These are phyloP conservation scores for Cacatua alba DNA, from an alignment of 2,113 vertebrate species.

Conservation along the genomic window DNA sequence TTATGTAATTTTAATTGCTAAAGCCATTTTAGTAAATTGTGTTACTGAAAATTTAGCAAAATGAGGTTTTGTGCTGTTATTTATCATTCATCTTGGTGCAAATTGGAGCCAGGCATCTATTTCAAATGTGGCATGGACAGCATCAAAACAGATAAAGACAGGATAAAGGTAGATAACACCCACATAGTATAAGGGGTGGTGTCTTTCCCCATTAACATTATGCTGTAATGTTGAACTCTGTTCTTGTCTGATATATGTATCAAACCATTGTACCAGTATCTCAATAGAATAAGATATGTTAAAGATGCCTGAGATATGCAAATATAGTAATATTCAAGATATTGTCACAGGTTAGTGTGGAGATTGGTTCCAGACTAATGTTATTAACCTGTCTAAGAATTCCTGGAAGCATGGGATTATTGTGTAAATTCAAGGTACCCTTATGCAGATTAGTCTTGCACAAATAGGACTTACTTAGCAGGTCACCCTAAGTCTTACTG, in stretches of 20 bases:
- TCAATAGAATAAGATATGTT: not conserved
- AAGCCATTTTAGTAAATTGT: not conserved
- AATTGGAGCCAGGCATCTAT: not conserved
- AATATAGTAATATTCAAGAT: not conserved
- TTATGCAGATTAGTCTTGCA: not conserved
- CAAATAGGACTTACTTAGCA: not conserved
- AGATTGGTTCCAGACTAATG: not conserved
- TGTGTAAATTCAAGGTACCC: not conserved
- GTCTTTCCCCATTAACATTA: not conserved
- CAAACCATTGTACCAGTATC: too few relatives aligned
- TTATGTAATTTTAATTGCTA: conserved; percentile 26
- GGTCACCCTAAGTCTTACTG: not conserved
- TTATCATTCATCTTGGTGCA: not conserved
- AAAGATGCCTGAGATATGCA: not conserved
- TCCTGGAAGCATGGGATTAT: not conserved
- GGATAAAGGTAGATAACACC: not conserved
- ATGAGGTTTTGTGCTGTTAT: not conserved
- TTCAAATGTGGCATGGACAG: not conserved
- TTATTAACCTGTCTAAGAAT: not conserved
- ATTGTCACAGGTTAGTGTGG: not conserved
- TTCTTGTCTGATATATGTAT: not conserved
- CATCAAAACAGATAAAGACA: not conserved
- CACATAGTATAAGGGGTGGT: not conserved
- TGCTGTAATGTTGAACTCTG: not conserved
- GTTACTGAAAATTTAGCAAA: not conserved